These are phyloP conservation scores for Apodemia duryi DNA, from an alignment of 2,888 invertebrate genomes.

Conservation along the genomic window DNA sequence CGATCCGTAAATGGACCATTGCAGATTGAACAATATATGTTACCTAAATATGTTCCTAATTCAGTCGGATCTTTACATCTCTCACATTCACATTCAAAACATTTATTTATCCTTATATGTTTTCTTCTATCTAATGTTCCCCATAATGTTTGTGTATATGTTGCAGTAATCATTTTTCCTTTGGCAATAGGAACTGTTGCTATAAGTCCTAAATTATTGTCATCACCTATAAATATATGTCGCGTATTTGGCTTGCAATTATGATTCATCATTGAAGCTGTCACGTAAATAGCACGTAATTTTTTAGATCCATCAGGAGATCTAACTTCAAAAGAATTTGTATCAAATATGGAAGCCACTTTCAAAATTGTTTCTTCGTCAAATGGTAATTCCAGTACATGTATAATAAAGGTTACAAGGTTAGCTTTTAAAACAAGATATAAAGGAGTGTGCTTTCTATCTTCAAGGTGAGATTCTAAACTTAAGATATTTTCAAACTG, in stretches of 20 bases:
- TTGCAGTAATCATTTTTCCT: conserved; percentile 82
- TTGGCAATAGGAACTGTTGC: conserved; percentile 83
- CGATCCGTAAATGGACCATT: conserved; percentile 59
- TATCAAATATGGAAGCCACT: conserved; percentile 84
- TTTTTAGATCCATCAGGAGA: conserved; percentile 69
- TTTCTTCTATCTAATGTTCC: conserved; percentile 83
- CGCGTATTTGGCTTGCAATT: conserved; percentile 86
- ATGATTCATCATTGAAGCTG: conserved; percentile 84
- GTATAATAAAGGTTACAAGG: conserved; percentile 80
- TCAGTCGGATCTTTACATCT: conserved; percentile 86
- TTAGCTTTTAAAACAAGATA: conserved; percentile 81
- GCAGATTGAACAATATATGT: conserved; percentile 82
- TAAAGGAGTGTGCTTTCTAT: conserved; percentile 78
- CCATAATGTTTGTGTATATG: conserved; percentile 85
- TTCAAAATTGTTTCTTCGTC: conserved; percentile 80
- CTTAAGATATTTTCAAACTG: conserved; percentile 75
- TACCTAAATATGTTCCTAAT: conserved; percentile 81
- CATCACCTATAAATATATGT: conserved; percentile 81
- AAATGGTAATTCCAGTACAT: conserved; percentile 76
- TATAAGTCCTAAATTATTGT: conserved; percentile 80
- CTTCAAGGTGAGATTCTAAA: conserved; percentile 81
- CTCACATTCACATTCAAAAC: conserved; percentile 83
- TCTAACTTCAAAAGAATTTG: conserved; percentile 84
- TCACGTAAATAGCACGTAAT: conserved; percentile 82
- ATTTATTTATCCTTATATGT: conserved; percentile 81